Evolutionary conservation across 2,797 vertebrate genomes (phyloP), one percentile per base, ranked within the genome.

Genomic region (Vespertilio murinus): DNA sequence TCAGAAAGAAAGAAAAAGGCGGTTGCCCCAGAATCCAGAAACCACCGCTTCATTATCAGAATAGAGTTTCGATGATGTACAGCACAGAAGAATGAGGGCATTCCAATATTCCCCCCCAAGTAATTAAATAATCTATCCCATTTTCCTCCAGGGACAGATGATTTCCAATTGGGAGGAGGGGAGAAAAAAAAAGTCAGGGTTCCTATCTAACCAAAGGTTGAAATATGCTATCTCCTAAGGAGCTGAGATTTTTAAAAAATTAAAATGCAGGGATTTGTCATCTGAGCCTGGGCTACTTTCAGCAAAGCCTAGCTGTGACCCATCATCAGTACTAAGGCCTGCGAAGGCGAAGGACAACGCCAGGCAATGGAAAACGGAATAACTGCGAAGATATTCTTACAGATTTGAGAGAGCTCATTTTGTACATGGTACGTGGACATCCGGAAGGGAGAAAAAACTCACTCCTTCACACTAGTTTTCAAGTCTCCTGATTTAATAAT

Each of bases 21-120:
- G 93, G 95, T 95, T 97, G 93, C 84, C 93, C 96, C 88, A 95
- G 92, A 97, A 95, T 96, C 92, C 92, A 67, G 83, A 96, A 97
- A 93, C 87, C 64, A 91, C 86, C 8, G 14, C 88, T 94, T 93
- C 93, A 94, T 85, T 83, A 95, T 86, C 91, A 86, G 95, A 94
- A 71, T 69, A 88, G 64, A 93, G 82, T 90, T 93, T 93, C n/a
- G 77, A 90, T 69, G 90, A 82, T 70, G 82, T 86, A n/a, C 88
- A 95, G 71, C 71, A 52, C 90, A 71, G 80, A 94, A 86, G 90
- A 96, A 96, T 78, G 70, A 90, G 90, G 88, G 83, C 88, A 95
- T 85, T 86, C 93, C 88, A 85, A 30, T 84, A 77, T 11, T 67
- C 52, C 73, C 38, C 38, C 56, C 91, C 64, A 52, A 92, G 82